phyloP scores from a whole-genome alignment of 1,140 invertebrate species.

The Contarinia nasturtii region DNA sequence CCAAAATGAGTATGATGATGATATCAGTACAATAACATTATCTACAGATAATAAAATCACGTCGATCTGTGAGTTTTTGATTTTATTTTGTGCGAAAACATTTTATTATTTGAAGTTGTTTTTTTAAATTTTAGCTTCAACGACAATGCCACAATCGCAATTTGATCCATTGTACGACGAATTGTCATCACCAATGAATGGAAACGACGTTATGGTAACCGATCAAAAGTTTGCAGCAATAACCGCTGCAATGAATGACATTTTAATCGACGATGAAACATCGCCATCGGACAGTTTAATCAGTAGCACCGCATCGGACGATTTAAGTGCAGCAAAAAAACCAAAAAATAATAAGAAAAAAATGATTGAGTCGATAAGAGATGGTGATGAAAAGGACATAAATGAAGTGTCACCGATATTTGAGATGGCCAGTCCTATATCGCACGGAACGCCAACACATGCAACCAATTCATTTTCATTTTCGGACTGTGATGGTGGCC shows the following conservation, averaged over 20 bases:
- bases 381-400: conserved; percentile 14
- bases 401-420: conserved; percentile 21
- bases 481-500: conserved; percentile 45
- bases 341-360: conserved; percentile 22
- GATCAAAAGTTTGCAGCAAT: conserved; percentile 55
- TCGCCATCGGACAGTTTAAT: conserved; percentile 60
- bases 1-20: conserved; percentile 2
- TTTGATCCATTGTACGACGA: background rate
- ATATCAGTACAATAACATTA: conserved; percentile 2
- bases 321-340: conserved; percentile 26
- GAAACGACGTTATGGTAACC: background rate
- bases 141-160: background rate
- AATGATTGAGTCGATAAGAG: conserved; percentile 16
- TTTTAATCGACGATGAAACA: conserved; percentile 50
- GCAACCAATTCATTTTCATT: conserved; percentile 54
- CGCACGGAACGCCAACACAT: conserved; percentile 55
- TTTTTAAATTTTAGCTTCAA: background rate
- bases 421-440: conserved; percentile 26
- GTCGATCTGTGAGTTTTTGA: background rate
- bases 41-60: conserved; percentile 1
- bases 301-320: conserved; percentile 44
- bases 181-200: background rate
- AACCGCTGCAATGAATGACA: conserved; percentile 43
- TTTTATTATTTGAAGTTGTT: background rate
- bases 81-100: background rate